phyloP scores from a whole-genome alignment of 2,113 vertebrate genomes.

The Cottus gobio region DNA sequence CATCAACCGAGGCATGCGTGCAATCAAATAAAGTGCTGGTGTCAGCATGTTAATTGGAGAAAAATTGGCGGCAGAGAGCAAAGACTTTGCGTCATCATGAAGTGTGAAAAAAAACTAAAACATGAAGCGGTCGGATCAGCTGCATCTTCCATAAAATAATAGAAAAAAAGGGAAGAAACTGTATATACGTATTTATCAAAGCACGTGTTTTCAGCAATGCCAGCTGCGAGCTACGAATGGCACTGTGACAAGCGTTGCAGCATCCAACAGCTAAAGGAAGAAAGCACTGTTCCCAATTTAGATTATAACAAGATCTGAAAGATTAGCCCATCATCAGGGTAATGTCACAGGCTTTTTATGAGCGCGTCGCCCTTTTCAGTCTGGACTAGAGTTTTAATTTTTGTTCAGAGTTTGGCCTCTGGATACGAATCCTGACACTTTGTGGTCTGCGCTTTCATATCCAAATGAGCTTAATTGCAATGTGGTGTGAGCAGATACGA shows the following conservation, averaged over 20 bases:
- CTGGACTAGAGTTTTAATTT: constrained; percentile 26
- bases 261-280: constrained; percentile 16
- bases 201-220: not conserved
- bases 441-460: constrained; percentile 53
- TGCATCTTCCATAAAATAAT: not conserved
- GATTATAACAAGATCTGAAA: constrained; percentile 11
- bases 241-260: not conserved
- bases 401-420: constrained; percentile 43
- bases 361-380: constrained; percentile 5
- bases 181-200: constrained; percentile 6
- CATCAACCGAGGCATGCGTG: not conserved
- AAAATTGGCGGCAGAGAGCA: constrained; percentile 4
- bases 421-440: constrained; percentile 28
- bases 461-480: constrained; percentile 60
- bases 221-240: not conserved
- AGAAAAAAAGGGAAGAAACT: not conserved
- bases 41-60: constrained; percentile 25
- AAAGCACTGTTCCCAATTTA: not conserved
- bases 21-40: constrained; percentile 5
- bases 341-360: constrained; percentile 38
- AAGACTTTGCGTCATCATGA: not conserved
- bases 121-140: not conserved
- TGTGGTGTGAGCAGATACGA: constrained; percentile 54
- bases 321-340: constrained; percentile 20
- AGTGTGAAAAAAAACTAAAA: not conserved